A percentile compares a stretch with the other conserved stretches of the same genome.
Conservation (phyloP, 2,888 invertebrate genomes). For the Smittia aterrima region DNA sequence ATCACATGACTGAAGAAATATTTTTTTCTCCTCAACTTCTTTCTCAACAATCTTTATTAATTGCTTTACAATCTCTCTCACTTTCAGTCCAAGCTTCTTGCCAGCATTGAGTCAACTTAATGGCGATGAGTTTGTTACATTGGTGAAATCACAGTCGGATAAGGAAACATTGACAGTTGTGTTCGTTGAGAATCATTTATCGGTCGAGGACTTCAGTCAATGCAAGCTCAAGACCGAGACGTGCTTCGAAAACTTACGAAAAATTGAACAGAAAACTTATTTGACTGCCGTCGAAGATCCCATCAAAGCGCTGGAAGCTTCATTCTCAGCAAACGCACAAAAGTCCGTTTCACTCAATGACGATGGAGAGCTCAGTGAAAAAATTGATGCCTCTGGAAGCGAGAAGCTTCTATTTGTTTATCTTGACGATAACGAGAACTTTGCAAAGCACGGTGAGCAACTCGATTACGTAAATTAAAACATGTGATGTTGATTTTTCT, state of each 20-base stretch:
- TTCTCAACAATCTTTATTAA: constrained; percentile 26
- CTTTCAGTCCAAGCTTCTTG: constrained; percentile 13
- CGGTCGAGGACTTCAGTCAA: constrained; percentile 55
- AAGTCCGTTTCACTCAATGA: neutral
- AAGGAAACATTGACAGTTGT: constrained; percentile 28
- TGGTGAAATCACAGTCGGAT: constrained; percentile 27
- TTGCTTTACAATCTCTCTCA: too few species aligned
- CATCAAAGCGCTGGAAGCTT: neutral
- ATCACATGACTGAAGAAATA: constrained; percentile 5
- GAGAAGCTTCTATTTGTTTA: constrained; percentile 31
- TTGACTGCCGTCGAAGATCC: constrained; percentile 60
- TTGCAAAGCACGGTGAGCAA: constrained; percentile 24
- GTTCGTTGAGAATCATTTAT: constrained; percentile 33
- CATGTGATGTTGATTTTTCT: neutral
- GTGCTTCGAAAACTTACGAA: constrained; percentile 53
- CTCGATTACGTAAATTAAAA: neutral
- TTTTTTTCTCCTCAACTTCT: neutral
- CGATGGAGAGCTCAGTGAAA: constrained; percentile 27
- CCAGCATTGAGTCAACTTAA: constrained; percentile 13
- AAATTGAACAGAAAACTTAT: constrained; percentile 55
- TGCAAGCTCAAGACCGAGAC: constrained; percentile 49
- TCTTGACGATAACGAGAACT: constrained; percentile 18
- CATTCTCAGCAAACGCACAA: neutral
- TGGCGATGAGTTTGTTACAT: constrained; percentile 27
- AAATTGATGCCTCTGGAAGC: neutral